phyloP scores from a whole-genome alignment of 2,113 vertebrate species.

The Zootoca vivipara region DNA sequence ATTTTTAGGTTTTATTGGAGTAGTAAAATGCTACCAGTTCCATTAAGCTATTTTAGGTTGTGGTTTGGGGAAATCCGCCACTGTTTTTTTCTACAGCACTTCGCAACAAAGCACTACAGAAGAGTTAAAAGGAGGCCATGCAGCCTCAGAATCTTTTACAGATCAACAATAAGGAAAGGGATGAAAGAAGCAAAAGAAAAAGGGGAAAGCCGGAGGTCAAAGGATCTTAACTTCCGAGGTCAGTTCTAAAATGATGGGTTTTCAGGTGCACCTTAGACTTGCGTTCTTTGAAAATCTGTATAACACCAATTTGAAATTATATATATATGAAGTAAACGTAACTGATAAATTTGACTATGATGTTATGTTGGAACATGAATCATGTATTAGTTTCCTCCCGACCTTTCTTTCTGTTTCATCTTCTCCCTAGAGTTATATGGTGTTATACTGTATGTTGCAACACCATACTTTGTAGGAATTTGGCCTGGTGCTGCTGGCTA shows the following conservation, averaged over 20 bases:
- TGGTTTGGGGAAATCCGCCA: background rate
- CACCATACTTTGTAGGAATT: conserved; percentile 8
- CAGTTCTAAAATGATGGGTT: background rate
- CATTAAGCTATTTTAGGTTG: background rate
- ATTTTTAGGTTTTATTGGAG: background rate
- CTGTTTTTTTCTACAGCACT: background rate
- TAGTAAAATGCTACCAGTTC: background rate
- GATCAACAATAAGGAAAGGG: background rate
- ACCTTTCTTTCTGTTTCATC: background rate
- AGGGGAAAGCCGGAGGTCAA: background rate
- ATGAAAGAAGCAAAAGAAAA: background rate
- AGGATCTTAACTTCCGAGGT: background rate
- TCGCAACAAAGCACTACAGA: background rate
- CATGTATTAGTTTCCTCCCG: conserved; percentile 28
- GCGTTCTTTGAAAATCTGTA: background rate
- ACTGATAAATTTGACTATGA: background rate
- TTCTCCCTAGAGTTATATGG: conserved; percentile 47
- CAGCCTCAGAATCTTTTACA: background rate
- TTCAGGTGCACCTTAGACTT: background rate
- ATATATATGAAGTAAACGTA: conserved; percentile 42
- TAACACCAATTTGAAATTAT: conserved; percentile 39
- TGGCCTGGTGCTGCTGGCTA: background rate
- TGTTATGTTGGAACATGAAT: conserved; percentile 39
- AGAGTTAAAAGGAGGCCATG: background rate
- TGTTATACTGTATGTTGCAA: background rate